These are phyloP conservation scores for Haliclona indistincta DNA, from an alignment of 37 sponge, comb jelly and placozoan species.

Conservation along the genomic window DNA sequence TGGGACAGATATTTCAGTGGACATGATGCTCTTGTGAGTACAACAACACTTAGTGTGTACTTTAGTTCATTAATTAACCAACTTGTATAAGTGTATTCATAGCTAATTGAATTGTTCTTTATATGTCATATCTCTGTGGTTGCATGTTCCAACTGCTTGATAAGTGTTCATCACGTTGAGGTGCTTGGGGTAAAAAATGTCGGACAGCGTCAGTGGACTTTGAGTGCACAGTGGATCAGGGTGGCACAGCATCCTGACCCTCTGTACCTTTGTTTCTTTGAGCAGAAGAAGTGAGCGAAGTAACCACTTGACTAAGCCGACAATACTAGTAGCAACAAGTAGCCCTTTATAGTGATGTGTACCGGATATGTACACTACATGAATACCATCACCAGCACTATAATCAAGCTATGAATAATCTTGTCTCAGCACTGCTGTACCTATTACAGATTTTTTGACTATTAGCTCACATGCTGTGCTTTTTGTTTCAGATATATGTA, in stretches of 20 bases:
- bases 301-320: no score
- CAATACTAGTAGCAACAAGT: no score
- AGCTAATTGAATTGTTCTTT: not conserved
- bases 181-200: no score
- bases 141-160: not conserved
- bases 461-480: not conserved
- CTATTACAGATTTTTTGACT: not conserved
- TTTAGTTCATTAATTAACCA: not conserved
- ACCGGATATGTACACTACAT: not conserved
- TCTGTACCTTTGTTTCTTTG: no score
- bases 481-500: conserved; percentile 49
- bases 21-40: conserved; percentile 19
- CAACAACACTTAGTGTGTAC: conserved; percentile 1
- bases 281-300: no score
- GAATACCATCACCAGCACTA: not conserved
- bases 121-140: not conserved
- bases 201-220: no score
- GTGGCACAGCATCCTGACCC: no score
- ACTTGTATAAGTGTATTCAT: no score
- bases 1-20: conserved; percentile 54
- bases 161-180: not conserved
- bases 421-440: no score
- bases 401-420: not conserved
- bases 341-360: not conserved
- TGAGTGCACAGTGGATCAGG: no score